Percentiles rank a stretch among this genome's conserved stretches.
Conservation (phyloP, 2,113 vertebrate genomes). For the Sisor rabdophorus region DNA sequence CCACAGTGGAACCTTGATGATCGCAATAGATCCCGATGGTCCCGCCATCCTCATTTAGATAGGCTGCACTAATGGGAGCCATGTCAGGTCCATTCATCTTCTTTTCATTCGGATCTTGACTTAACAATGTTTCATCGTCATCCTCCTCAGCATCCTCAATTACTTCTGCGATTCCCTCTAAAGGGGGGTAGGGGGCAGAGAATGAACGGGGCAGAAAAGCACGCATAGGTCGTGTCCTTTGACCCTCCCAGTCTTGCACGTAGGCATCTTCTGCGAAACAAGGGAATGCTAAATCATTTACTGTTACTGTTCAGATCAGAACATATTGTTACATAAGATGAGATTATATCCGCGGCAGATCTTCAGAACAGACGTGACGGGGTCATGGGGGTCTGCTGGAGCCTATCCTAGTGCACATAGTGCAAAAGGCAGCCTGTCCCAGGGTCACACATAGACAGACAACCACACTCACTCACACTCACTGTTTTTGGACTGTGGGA, state of each 20-base stretch:
- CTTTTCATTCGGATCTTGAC: constrained; percentile 5
- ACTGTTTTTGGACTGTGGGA: too few relatives aligned
- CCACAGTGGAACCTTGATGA: constrained; percentile 6
- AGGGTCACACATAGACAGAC: too few relatives aligned
- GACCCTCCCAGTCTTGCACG: constrained; percentile 52
- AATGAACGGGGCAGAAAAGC: constrained; percentile 74
- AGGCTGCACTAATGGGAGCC: not conserved
- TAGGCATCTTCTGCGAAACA: constrained; percentile 56
- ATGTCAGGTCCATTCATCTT: constrained; percentile 2
- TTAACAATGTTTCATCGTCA: constrained; percentile 10
- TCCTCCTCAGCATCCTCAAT: constrained; percentile 44
- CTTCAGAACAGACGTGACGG: too few relatives aligned
- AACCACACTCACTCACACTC: too few relatives aligned
- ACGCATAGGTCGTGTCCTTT: constrained; percentile 50
- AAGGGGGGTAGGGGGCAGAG: constrained; percentile 76
- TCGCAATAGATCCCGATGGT: not conserved
- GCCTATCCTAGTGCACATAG: too few relatives aligned
- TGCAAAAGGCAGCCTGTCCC: too few relatives aligned
- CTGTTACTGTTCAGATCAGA: too few relatives aligned
- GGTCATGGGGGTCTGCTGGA: too few relatives aligned
- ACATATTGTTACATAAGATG: too few relatives aligned
- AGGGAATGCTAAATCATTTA: not conserved
- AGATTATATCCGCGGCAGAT: too few relatives aligned
- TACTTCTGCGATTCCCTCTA: constrained; percentile 70
- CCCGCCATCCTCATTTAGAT: constrained; percentile 1